A percentile compares a stretch with the other conserved stretches of the same genome.
Evolutionary conservation across 2,888 invertebrate species (phyloP).

Genomic region (Endotricha flammealis): DNA sequence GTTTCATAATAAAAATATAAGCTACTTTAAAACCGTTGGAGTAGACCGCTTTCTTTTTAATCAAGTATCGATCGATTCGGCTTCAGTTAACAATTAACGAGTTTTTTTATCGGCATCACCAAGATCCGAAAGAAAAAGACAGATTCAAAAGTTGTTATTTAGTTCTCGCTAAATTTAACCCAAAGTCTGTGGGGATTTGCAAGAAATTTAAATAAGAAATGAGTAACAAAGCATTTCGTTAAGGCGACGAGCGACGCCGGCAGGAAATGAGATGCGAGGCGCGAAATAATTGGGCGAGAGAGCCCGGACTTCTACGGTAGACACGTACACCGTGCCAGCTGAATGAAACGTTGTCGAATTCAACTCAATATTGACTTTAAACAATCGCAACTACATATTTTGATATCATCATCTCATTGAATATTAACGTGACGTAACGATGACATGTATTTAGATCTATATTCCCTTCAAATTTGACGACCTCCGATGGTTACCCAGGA

Average conservation of each 20-base stretch:
- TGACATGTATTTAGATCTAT: no score
- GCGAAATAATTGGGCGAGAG: conserved; percentile 35
- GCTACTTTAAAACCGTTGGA: conserved; percentile 2
- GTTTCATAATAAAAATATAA: background rate
- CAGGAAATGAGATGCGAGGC: conserved; percentile 47
- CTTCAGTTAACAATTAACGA: conserved; percentile 6
- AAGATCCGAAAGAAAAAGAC: conserved; percentile 17
- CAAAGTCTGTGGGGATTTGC: conserved; percentile 32
- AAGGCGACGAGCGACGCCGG: conserved; percentile 40
- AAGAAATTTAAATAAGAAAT: conserved; percentile 43
- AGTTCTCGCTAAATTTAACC: conserved; percentile 28
- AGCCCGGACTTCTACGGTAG: background rate
- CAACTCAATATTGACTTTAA: no score
- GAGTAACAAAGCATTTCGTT: conserved; percentile 47
- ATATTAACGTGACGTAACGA: no score
- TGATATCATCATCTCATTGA: no score
- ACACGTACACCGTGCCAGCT: background rate
- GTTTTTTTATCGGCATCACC: conserved; percentile 1
- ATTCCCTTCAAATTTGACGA: no score
- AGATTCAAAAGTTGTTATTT: conserved; percentile 25
- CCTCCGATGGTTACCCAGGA: no score
- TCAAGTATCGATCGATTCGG: conserved; percentile 1
- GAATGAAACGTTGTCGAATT: no score
- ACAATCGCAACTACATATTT: no score
- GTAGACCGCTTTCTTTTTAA: conserved; percentile 2